Base-by-base conservation (phyloP, 2,797 vertebrate genomes). In the Pseudocheirus occidentalis region DNA sequence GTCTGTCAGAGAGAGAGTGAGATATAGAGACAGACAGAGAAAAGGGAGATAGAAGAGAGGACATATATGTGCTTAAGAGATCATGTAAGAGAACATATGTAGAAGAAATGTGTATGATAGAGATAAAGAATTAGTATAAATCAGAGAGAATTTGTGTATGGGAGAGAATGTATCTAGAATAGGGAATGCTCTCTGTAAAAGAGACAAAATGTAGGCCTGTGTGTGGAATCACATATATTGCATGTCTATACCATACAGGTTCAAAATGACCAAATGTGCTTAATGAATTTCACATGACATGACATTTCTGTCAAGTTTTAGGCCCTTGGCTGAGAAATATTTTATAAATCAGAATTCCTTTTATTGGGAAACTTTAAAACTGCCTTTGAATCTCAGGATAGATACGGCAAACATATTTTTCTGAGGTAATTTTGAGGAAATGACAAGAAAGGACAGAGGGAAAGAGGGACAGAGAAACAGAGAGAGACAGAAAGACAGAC, bases 311-410 rank as follows among this genome's bases (percentile, higher is more conserved):
- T 94, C 91, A 57, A 73, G 66, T 89, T 95, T 94, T 93, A 92
- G 95, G 66, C 40, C 50, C 95, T 96, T 95, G 95, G 92, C 92
- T 94, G 92, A 96, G 91, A 97, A 94, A 92, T 66, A 56, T 89
- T 96, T 90, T 93, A 90, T 55, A 55, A 95, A 9, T 53, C 53
- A 93, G 81, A 29, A 50, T 94, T 89, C 92, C 90, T 92, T 92
- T 92, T 90, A 58, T 3, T 81, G 92, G 93, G 91, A 95, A 57
- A 46, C 59, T 93, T 53, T 40, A 55, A 95, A 92, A 59, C 46
- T 46, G n/a, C 54, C 59, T 93, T 94, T 40, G 46, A 93, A 73
- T 96, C 94, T 55, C 54, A 91, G 81, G 54, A 73, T 27, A 93
- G 59, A 92, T 1, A 29, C n/a, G 18, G 18, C 55, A 92, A 93